A percentile compares a stretch with the other conserved stretches of the same genome.
phyloP scores from a whole-genome alignment of 1,140 invertebrate species.

The Dermatophagoides farinae region DNA sequence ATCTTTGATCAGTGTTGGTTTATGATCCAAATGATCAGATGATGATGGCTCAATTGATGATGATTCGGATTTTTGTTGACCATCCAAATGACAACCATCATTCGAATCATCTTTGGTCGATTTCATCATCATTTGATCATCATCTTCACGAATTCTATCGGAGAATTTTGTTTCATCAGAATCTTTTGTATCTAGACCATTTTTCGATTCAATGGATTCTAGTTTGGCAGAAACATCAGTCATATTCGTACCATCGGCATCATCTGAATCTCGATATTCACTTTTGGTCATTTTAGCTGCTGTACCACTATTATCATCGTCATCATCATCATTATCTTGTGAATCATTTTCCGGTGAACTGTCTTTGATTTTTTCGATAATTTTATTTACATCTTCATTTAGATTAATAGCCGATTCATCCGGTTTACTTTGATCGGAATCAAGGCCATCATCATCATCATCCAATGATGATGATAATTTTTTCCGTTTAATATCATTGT shows the following conservation, averaged over 20 bases:
- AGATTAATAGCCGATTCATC: not conserved
- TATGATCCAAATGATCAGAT: not conserved
- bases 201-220: not conserved
- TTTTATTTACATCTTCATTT: not conserved
- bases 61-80: not conserved
- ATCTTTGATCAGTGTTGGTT: conserved; percentile 3
- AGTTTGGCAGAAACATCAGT: not conserved
- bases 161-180: too few relatives aligned
- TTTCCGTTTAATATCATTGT: not conserved
- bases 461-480: not conserved
- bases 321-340: not conserved
- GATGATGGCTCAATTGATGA: not conserved
- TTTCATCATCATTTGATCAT: too few relatives aligned
- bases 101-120: not conserved
- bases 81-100: not conserved
- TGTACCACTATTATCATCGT: not conserved
- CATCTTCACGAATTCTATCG: too few relatives aligned
- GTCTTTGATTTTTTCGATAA: not conserved
- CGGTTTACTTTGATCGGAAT: not conserved
- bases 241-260: too few relatives aligned
- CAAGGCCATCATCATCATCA: not conserved
- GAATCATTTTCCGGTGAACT: not conserved
- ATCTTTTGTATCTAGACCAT: not conserved
- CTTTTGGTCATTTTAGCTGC: not conserved
- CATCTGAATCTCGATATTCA: not conserved